phyloP scores from a whole-genome alignment of 2,888 invertebrate species.

The Leptinotarsa tumamoca region DNA sequence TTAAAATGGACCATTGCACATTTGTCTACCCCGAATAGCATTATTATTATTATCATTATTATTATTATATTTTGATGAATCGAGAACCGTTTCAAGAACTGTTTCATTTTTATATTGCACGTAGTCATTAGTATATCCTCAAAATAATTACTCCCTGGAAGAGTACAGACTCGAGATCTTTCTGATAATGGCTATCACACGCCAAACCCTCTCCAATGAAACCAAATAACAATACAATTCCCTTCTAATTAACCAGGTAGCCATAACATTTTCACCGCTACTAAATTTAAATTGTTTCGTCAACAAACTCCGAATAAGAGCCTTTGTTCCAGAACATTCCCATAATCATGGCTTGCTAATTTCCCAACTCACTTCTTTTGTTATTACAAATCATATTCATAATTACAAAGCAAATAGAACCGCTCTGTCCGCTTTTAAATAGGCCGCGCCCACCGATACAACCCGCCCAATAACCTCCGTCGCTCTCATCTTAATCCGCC shows the following conservation, averaged over 20 bases:
- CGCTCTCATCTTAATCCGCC: conserved; percentile 43
- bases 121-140: too few species aligned
- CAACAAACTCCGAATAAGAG: conserved; percentile 63
- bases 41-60: too few species aligned
- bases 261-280: conserved; percentile 61
- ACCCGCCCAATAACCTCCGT: conserved; percentile 47
- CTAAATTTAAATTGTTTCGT: conserved; percentile 67
- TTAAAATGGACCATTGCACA: too few species aligned
- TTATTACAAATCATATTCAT: conserved; percentile 68
- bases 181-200: conserved; percentile 33
- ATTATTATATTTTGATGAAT: too few species aligned
- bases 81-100: too few species aligned
- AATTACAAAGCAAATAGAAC: conserved; percentile 67
- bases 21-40: too few species aligned
- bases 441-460: conserved; percentile 46
- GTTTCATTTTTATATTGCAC: too few species aligned
- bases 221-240: conserved; percentile 57
- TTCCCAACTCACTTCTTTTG: conserved; percentile 64
- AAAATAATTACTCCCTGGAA: neutral
- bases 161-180: neutral
- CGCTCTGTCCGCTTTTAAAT: conserved; percentile 54
- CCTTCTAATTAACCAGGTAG: conserved; percentile 59
- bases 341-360: conserved; percentile 65
- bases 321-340: conserved; percentile 63
- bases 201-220: conserved; percentile 38